Evolutionary conservation across 2,797 vertebrate species (phyloP), one percentile per base, ranked within the genome.

Genomic region (Epinephelus coioides): DNA sequence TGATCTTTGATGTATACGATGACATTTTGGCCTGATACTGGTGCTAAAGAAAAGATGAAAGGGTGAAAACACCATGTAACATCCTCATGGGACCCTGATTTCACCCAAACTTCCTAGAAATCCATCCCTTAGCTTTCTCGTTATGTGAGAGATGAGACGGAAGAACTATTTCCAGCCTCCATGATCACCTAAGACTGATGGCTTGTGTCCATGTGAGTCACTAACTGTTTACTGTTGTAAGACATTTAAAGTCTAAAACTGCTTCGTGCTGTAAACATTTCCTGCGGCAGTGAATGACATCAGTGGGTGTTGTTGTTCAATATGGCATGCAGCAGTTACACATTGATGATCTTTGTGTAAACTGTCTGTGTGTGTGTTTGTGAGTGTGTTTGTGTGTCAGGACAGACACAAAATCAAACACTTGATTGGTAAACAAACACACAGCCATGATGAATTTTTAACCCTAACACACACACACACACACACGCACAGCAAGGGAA

Each of bases 381-480:
- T 38, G 23, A 38, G 34, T 69, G 43, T 66, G 21, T 75, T 1
- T 73, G 19, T 60, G 46, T 59, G 23, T 62, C 11, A 17, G 23
- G 17, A 30, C 7, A 78, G 34, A 66, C 25, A 51, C 55, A 73
- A 14, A 8, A 76, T 82, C 60, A 79, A 85, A 81, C 77, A 76
- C 64, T 73, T 34, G 25, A 69, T 65, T 68, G 73, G 73, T 72
- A 84, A 78, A 87, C 77, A 88, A 87, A 87, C 67, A 87, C 13
- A 43, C 27, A 55, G 64, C 56, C 63, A 11, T 79, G 80, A 86
- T 85, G 70, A 69, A 79, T 79, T 79, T 79, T 77, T 67, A 74
- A 79, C 76, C 64, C 53, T 10, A 47, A 43, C 74, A 54, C 30
- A 8, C 49, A 50, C 47, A 13, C 47, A n/a, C 49, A 50, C 19